Conservation (phyloP, 1,140 invertebrate species). For the Probaryconus sp. region DNA sequence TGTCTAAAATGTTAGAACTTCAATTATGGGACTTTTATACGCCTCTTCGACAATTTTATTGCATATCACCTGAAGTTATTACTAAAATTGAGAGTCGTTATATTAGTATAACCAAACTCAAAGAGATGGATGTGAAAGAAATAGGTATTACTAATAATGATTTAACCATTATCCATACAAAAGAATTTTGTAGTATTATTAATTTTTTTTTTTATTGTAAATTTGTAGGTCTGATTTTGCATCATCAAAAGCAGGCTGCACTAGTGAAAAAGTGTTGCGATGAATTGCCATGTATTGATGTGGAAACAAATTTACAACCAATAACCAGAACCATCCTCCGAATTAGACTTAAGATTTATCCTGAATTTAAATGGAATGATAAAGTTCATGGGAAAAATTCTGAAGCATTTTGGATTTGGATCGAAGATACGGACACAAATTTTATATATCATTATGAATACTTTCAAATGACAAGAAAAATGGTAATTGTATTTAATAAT, state of each 20-base stretch:
- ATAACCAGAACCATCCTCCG: conserved; percentile 95
- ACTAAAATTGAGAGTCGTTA: conserved; percentile 89
- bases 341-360: conserved; percentile 88
- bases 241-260: conserved; percentile 86
- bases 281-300: conserved; percentile 90
- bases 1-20: conserved; percentile 94
- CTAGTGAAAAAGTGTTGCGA: conserved; percentile 90
- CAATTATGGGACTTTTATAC: conserved; percentile 93
- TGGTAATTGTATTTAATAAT: conserved; percentile 78
- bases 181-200: conserved; percentile 25
- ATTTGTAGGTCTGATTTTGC: conserved; percentile 83
- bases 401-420: conserved; percentile 98
- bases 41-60: conserved; percentile 91
- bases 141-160: no score
- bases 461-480: conserved; percentile 92
- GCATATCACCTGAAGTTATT: conserved; percentile 87
- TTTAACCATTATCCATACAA: no score
- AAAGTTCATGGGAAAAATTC: conserved; percentile 90
- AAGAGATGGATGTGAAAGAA: conserved; percentile 92
- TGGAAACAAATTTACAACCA: conserved; percentile 93
- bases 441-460: conserved; percentile 98
- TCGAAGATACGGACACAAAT: conserved; percentile 96
- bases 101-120: conserved; percentile 86
- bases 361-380: conserved; percentile 95
- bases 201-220: conserved; percentile 22